Conservation (phyloP, 2,888 invertebrate genomes). For the Heteromurus nitidus region DNA sequence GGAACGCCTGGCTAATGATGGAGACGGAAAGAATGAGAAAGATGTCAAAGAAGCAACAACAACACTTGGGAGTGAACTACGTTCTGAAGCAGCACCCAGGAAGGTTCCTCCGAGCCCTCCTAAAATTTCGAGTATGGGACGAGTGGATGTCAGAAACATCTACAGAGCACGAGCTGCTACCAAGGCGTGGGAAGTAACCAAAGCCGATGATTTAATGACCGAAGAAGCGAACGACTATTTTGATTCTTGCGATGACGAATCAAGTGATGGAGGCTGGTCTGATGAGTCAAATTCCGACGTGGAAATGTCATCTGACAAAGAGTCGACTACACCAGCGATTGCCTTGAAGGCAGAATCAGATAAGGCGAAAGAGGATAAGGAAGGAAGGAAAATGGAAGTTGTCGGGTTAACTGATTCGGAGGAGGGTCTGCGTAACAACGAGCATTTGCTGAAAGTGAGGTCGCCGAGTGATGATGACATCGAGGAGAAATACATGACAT, state of each 20-base stretch:
- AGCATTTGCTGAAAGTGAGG: slow-evolving; percentile 15
- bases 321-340: no score
- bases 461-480: not conserved
- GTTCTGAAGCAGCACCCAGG: not conserved
- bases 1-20: no score
- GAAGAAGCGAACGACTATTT: slow-evolving; percentile 51
- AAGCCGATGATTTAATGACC: not conserved
- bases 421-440: slow-evolving; percentile 32
- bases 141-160: no score
- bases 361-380: no score
- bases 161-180: no score
- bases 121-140: not conserved
- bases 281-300: no score
- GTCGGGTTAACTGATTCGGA: not conserved
- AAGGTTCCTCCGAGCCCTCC: not conserved
- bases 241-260: slow-evolving; percentile 36
- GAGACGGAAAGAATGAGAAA: no score
- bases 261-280: slow-evolving; percentile 25
- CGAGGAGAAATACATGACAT: not conserved
- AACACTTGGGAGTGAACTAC: not conserved
- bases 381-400: no score
- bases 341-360: no score
- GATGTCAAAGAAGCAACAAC: not conserved
- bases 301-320: no score
- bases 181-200: slow-evolving; percentile 12